phyloP scores from a whole-genome alignment of 2,113 vertebrate genomes.

The Benitochromis conjunctus region DNA sequence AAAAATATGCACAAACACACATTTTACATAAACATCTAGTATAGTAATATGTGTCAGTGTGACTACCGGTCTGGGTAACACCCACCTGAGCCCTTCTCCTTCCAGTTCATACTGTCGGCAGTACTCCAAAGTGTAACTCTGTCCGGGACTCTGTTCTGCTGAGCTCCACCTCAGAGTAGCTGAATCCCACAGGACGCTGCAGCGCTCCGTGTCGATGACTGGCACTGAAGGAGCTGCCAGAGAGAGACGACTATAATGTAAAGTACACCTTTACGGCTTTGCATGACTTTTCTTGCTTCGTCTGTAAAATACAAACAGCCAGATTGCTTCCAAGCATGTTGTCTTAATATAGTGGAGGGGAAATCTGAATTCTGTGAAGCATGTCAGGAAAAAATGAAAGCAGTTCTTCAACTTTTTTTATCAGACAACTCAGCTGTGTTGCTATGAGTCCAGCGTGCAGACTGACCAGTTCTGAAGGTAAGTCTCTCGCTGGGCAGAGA shows the following conservation, averaged over 20 bases:
- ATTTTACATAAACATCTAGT: neutral
- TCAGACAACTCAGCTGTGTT: neutral
- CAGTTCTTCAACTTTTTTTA: neutral
- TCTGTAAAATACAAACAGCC: neutral
- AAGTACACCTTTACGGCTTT: neutral
- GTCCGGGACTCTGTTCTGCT: slow-evolving; percentile 31
- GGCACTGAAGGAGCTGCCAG: slow-evolving; percentile 84
- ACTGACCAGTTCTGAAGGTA: slow-evolving; percentile 88
- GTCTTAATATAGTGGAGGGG: neutral
- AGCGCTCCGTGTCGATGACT: slow-evolving; percentile 79
- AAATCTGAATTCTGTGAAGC: neutral
- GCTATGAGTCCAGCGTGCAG: neutral
- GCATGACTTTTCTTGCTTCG: neutral
- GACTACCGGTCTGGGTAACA: neutral
- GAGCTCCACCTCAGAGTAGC: slow-evolving; percentile 84
- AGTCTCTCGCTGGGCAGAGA: slow-evolving; percentile 91
- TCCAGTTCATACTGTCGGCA: slow-evolving; percentile 88
- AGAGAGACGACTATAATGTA: neutral
- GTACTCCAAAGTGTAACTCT: slow-evolving; percentile 89
- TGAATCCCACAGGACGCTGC: slow-evolving; percentile 85
- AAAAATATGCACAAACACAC: neutral
- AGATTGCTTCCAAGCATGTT: neutral
- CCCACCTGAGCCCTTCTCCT: slow-evolving; percentile 93
- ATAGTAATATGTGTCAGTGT: neutral
- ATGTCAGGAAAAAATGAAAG: neutral